A percentile compares a stretch with the other conserved stretches of the same genome.
phyloP scores from a whole-genome alignment of 2,888 invertebrate species.

The Acanthosoma haemorrhoidale region DNA sequence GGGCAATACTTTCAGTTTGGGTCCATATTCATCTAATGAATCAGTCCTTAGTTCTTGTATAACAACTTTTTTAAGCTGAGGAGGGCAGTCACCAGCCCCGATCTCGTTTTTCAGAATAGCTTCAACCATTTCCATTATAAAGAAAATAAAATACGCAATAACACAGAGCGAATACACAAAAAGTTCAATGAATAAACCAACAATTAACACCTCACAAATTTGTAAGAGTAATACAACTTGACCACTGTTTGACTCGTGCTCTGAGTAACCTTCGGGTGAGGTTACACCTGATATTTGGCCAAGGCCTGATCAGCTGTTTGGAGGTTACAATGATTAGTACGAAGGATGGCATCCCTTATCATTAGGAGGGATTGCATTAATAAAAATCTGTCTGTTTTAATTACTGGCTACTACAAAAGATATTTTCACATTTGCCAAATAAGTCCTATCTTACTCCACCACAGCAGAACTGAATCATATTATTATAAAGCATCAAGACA shows the following conservation, averaged over 20 bases:
- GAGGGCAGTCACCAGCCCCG: constrained; percentile 17
- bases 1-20: constrained; percentile 65
- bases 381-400: constrained; percentile 3
- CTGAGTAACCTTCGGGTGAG: neutral
- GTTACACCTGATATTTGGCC: neutral
- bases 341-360: constrained; percentile 26
- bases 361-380: neutral
- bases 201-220: neutral
- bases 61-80: neutral
- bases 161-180: neutral
- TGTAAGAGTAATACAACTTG: no score
- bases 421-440: neutral
- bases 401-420: neutral
- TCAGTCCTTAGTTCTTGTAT: constrained; percentile 18
- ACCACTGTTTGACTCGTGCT: neutral
- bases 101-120: neutral
- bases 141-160: neutral
- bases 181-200: neutral
- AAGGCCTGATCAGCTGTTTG: constrained; percentile 18
- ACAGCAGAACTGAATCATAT: neutral
- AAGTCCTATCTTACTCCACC: neutral
- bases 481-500: neutral
- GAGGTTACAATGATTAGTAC: neutral
- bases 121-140: neutral
- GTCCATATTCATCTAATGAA: constrained; percentile 51